Conservation (phyloP, 2,888 invertebrate genomes). For the Euplagia quadripunctaria region DNA sequence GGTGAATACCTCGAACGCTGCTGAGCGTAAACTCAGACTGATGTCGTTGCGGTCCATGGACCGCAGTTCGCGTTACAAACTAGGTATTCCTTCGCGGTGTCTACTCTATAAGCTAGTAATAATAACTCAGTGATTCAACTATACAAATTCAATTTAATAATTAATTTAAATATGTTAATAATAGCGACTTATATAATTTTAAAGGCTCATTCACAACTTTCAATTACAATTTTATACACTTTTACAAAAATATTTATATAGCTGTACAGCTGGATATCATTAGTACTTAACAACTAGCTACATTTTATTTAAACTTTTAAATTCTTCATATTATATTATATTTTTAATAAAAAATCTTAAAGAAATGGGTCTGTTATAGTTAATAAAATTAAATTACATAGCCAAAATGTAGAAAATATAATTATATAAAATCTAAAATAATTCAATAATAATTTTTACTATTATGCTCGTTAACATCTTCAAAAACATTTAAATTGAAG, state of each 20-base stretch:
- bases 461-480: slow-evolving; percentile 22
- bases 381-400: slow-evolving; percentile 11
- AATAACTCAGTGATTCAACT: slow-evolving; percentile 22
- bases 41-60: too few species aligned
- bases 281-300: neutral
- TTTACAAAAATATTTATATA: slow-evolving; percentile 9
- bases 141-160: slow-evolving; percentile 23
- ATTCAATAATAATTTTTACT: slow-evolving; percentile 22
- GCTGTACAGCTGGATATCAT: neutral
- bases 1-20: too few species aligned
- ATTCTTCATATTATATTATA: neutral
- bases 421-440: slow-evolving; percentile 19
- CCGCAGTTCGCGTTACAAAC: too few species aligned
- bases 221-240: slow-evolving; percentile 19
- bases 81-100: too few species aligned
- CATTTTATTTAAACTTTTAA: neutral
- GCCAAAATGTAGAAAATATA: slow-evolving; percentile 52
- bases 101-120: too few species aligned
- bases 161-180: slow-evolving; percentile 37
- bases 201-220: slow-evolving; percentile 18
- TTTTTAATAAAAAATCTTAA: neutral
- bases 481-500: neutral
- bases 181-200: slow-evolving; percentile 1
- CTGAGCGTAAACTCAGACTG: too few species aligned
- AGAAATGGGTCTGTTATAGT: neutral